Evolutionary conservation across 30 jellyfish, hydroid and myxozoan species (phyloP).

Genomic region (Turritopsis dohrnii): DNA sequence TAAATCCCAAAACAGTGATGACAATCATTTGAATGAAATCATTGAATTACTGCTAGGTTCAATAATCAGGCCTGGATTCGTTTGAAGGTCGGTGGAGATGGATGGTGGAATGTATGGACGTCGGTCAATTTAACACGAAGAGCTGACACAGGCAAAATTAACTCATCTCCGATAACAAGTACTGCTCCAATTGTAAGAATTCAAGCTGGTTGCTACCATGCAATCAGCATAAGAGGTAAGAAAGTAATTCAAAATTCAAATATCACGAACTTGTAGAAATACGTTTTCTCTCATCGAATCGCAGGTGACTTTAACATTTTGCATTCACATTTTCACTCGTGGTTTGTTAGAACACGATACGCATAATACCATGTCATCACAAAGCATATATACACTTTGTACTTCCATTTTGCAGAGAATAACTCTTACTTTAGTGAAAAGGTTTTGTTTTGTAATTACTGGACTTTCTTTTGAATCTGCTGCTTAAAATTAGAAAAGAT

Average conservation of each 20-base stretch:
- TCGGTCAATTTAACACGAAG: slow-evolving; percentile 2
- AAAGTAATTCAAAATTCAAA: neutral
- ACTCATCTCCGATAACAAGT: slow-evolving; percentile 16
- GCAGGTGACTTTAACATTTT: no score
- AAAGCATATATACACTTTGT: no score
- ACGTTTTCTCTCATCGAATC: no score
- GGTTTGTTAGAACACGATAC: no score
- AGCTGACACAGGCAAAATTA: neutral
- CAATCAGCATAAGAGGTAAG: neutral
- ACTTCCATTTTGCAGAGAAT: no score
- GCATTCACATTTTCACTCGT: no score
- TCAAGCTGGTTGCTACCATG: slow-evolving; percentile 8
- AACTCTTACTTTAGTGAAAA: no score
- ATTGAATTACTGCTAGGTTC: neutral
- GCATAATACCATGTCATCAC: no score
- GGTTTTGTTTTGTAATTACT: no score
- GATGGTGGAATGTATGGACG: slow-evolving; percentile 9
- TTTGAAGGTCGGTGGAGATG: slow-evolving; percentile 11
- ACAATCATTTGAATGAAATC: neutral
- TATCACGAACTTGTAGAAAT: no score
- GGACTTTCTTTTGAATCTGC: no score
- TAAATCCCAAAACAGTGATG: neutral
- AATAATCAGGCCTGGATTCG: neutral
- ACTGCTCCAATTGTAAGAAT: slow-evolving; percentile 10
- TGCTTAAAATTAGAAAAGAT: no score